Evolutionary conservation across 2,797 vertebrate species (phyloP).

Genomic region (Sebastes ruberrimus): DNA sequence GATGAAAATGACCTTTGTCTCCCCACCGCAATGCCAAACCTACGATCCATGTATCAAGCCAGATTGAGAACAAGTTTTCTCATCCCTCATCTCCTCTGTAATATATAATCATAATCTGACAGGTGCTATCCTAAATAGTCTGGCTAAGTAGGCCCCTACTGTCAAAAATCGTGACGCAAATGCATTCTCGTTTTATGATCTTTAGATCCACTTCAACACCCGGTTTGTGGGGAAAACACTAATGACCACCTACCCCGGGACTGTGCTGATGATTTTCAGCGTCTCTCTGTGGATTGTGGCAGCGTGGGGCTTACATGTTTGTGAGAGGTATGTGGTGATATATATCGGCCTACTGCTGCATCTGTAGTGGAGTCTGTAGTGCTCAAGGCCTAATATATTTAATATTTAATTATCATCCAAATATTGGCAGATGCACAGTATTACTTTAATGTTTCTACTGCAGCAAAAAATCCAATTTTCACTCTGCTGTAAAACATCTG

Average conservation of each 20-base stretch:
- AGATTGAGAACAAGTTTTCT: constrained; percentile 70
- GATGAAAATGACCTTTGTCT: constrained; percentile 66
- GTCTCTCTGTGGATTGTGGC: constrained; percentile 95
- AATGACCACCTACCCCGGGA: constrained; percentile 95
- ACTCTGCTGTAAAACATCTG: neutral
- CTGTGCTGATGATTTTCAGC: constrained; percentile 93
- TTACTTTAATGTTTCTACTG: neutral
- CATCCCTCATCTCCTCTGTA: constrained; percentile 64
- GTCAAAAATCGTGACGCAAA: constrained; percentile 39
- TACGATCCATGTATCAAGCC: constrained; percentile 58
- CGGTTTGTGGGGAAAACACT: constrained; percentile 94
- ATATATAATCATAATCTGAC: constrained; percentile 67
- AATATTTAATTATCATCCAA: neutral
- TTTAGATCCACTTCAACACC: constrained; percentile 89
- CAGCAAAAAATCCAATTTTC: neutral
- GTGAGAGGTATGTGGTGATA: constrained; percentile 85
- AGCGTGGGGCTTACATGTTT: constrained; percentile 92
- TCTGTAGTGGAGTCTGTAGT: accelerated
- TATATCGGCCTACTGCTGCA: neutral
- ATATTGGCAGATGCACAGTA: neutral
- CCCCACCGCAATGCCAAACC: constrained; percentile 61
- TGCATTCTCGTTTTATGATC: constrained; percentile 24
- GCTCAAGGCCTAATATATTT: neutral
- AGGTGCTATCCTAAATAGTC: constrained; percentile 61
- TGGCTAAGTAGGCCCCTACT: constrained; percentile 7